Evolutionary conservation across 2,113 vertebrate genomes (phyloP), one percentile per base, ranked within the genome.

Genomic region (Melanostigma gelatinosum): DNA sequence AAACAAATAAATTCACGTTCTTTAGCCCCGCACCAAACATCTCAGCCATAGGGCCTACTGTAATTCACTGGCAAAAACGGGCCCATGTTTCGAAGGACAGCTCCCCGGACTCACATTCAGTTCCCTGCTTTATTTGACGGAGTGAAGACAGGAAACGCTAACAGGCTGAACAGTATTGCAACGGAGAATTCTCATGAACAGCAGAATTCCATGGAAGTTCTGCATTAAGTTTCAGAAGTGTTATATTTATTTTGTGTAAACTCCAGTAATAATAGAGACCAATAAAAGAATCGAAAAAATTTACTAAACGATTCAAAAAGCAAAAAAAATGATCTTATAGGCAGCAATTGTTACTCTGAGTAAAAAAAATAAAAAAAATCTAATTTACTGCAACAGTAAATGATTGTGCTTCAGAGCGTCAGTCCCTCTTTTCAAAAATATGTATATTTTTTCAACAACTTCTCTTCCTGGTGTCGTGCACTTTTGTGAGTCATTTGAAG

Each of bases 1-100:
- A 89, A 92, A 90, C 77, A 36, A 79, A 86, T 89, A 89, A 40
- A 87, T 88, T 63, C 29, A 16, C 34, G 52, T 80, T 79, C 67
- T 85, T 80, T 38, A 73, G 67, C 22, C 40, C 4, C 34, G 3
- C 32, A 1, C 48, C 60, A 18, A 48, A 52, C 20, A 1, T 34
- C 29, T 9, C 54, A 70, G 57, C 13, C n/a, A 20, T 27, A 24
- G 24, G 24, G 24, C 24, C 24, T 24, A 32, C 67, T 13, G 52
- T 74, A 76, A 84, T 46, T 86, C 80, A 77, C 4, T 1, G 40
- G 27, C 20, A 70, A 36, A 84, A 77, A 67, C 38, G 32, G 8
- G 1, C 4, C 4, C 3, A 7, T 24, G 71, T 48, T 32, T 11
- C 16, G 6, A 24, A 1, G n/a, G 54, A 61, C 42, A 16, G 62